Evolutionary conservation across 1,140 invertebrate species (phyloP).

Genomic region (Caenorhabditis elegans): DNA sequence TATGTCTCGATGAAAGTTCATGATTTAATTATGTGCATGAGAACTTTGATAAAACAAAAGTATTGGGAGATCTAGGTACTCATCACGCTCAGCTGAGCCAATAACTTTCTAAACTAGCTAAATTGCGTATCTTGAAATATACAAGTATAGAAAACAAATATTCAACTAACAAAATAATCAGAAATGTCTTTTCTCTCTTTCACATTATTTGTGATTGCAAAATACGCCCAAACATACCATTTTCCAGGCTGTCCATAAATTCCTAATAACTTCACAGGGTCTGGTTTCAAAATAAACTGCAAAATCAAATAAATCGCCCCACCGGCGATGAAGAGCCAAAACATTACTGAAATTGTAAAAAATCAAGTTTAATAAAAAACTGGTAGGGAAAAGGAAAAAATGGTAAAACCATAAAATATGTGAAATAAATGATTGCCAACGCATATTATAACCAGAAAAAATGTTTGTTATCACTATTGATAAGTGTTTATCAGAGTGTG

Average conservation of each 20-base stretch:
- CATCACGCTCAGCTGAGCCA: too few species aligned
- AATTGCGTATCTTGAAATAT: too few species aligned
- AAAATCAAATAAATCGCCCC: not conserved
- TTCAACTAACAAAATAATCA: too few species aligned
- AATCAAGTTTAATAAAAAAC: not conserved
- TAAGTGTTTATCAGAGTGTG: not conserved
- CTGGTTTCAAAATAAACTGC: not conserved
- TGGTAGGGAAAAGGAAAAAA: not conserved
- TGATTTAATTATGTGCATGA: too few species aligned
- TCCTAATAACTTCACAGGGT: conserved; percentile 23
- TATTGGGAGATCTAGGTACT: too few species aligned
- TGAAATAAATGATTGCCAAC: too few species aligned
- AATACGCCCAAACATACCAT: conserved; percentile 37
- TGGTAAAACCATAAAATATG: not conserved
- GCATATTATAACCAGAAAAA: not conserved
- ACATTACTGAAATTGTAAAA: conserved; percentile 10
- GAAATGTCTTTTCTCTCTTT: too few species aligned
- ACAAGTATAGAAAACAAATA: too few species aligned
- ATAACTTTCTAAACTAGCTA: too few species aligned
- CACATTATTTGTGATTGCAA: too few species aligned
- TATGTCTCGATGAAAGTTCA: not conserved
- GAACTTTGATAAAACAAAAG: too few species aligned
- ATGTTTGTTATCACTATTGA: conserved; percentile 10
- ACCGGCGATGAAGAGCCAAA: conserved; percentile 2
- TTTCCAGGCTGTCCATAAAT: conserved; percentile 43